phyloP scores from a whole-genome alignment of 2,113 vertebrate species.

The Gila orcuttii region DNA sequence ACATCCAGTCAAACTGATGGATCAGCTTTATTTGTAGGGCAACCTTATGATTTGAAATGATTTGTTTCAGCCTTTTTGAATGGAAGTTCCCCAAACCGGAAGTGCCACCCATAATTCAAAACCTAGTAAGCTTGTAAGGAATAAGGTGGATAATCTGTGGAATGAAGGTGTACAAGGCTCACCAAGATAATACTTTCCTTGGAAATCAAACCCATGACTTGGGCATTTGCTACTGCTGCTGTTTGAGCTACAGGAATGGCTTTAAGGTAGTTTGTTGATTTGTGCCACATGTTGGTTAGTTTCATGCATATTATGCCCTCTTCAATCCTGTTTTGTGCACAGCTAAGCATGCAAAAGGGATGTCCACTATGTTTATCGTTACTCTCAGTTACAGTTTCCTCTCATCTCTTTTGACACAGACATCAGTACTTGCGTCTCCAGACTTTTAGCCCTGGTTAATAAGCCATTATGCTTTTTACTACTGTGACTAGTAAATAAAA shows the following conservation, averaged over 20 bases:
- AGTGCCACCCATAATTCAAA: too few species aligned
- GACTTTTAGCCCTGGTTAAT: constrained; percentile 24
- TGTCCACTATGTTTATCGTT: neutral
- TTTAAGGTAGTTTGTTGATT: neutral
- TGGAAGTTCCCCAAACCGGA: too few species aligned
- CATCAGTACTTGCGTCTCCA: neutral
- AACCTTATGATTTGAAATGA: too few species aligned
- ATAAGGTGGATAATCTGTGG: too few species aligned
- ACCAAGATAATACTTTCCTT: too few species aligned
- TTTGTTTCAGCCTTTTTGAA: too few species aligned
- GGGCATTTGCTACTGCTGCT: neutral
- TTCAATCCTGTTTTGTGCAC: neutral
- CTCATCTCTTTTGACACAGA: constrained; percentile 8
- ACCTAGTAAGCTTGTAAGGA: too few species aligned
- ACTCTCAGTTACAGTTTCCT: neutral
- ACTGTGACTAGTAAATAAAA: neutral
- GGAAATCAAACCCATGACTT: neutral
- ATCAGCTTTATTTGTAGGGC: too few species aligned
- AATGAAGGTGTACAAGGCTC: too few species aligned
- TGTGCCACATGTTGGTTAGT: constrained; percentile 6
- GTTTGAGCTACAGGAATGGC: neutral
- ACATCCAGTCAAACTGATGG: too few species aligned
- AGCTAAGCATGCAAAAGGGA: neutral
- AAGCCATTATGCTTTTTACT: constrained; percentile 25
- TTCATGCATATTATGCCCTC: neutral